These are phyloP conservation scores for Drosophila orena DNA, from an alignment of 1,140 invertebrate genomes.

Conservation along the genomic window DNA sequence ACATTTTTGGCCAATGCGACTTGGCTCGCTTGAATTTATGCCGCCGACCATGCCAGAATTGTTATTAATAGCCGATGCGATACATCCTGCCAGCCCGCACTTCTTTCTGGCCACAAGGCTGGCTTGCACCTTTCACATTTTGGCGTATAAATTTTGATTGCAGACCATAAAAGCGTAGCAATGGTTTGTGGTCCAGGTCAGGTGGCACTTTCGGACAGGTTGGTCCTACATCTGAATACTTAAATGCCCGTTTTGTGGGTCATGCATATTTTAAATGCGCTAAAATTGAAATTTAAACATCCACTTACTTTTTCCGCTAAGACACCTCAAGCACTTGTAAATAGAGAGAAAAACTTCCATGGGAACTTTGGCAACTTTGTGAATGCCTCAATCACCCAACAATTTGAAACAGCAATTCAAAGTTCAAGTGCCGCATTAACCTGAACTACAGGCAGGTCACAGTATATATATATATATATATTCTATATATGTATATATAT, in stretches of 20 bases:
- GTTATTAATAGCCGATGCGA: slow-evolving; percentile 60
- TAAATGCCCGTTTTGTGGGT: no score
- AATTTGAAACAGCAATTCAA: slow-evolving; percentile 43
- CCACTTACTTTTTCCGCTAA: background rate
- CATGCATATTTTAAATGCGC: no score
- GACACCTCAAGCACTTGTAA: background rate
- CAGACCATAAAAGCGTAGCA: slow-evolving; percentile 45
- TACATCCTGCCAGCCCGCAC: slow-evolving; percentile 34
- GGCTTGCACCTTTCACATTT: slow-evolving; percentile 20
- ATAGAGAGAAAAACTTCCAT: slow-evolving; percentile 1
- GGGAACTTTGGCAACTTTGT: slow-evolving; percentile 4
- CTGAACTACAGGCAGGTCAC: slow-evolving; percentile 32
- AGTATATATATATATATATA: slow-evolving; percentile 21
- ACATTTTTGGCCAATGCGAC: slow-evolving; percentile 23
- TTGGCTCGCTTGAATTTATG: slow-evolving; percentile 29
- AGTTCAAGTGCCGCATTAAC: slow-evolving; percentile 54
- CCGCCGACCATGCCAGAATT: slow-evolving; percentile 43
- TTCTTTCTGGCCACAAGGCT: background rate
- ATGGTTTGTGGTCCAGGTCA: slow-evolving; percentile 39
- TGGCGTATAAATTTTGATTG: slow-evolving; percentile 60
- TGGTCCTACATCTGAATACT: background rate
- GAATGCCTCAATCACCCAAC: slow-evolving; percentile 30
- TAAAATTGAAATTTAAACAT: background rate
- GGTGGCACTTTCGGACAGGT: slow-evolving; percentile 13
- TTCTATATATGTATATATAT: background rate